Evolutionary conservation across 2,888 invertebrate species (phyloP).

Genomic region (Drosophila kanekoi): DNA sequence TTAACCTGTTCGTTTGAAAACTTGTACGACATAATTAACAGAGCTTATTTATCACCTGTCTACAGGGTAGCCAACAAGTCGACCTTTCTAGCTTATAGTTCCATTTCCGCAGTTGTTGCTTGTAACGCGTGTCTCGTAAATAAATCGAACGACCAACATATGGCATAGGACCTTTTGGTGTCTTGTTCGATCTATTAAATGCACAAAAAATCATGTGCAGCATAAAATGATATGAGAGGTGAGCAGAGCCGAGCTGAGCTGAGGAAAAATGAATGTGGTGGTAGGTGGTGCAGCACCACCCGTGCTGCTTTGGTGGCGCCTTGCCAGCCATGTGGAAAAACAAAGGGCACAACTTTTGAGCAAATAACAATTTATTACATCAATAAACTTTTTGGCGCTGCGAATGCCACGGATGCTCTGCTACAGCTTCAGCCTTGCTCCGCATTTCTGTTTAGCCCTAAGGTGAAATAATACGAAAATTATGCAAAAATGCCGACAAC

Average conservation of each 20-base stretch:
- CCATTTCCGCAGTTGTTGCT: constrained; percentile 22
- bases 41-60: not conserved
- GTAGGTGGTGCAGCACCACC: not conserved
- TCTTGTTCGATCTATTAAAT: constrained; percentile 70
- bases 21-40: no score
- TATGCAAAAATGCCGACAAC: constrained; percentile 62
- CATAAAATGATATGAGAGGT: constrained; percentile 31
- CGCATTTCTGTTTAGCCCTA: constrained; percentile 52
- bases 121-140: constrained; percentile 40
- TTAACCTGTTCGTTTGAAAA: no score
- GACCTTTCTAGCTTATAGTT: not conserved
- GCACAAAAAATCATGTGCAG: constrained; percentile 64
- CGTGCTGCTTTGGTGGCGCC: constrained; percentile 40
- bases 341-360: constrained; percentile 69
- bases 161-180: constrained; percentile 28
- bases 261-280: not conserved
- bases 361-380: constrained; percentile 76
- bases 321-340: constrained; percentile 68
- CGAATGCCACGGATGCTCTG: constrained; percentile 12
- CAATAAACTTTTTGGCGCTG: constrained; percentile 64
- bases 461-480: constrained; percentile 80
- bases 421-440: not conserved
- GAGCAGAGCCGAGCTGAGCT: not conserved
- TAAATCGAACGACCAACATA: constrained; percentile 48
- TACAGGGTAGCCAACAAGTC: not conserved